Conservation (phyloP, 2,888 invertebrate species). For the Microlaimidae sp. region DNA sequence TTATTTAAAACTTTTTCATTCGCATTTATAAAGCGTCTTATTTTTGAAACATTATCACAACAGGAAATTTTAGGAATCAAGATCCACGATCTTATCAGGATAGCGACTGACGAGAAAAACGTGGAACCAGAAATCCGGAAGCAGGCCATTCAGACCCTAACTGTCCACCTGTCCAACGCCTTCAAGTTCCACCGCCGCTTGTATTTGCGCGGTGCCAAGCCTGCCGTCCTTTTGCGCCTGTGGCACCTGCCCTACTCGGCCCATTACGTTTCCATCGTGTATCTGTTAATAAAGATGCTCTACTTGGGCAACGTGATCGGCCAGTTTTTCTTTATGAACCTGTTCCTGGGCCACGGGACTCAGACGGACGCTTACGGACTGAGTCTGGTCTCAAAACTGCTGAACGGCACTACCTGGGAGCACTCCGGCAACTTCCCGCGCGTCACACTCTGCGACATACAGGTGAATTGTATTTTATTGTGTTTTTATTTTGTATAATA, state of each 20-base stretch:
- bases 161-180: constrained; percentile 11
- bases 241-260: constrained; percentile 9
- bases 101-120: constrained; percentile 10
- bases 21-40: no score
- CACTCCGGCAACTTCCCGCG: constrained; percentile 7
- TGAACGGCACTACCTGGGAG: constrained; percentile 12
- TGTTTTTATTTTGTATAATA: constrained; percentile 12
- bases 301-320: constrained; percentile 8
- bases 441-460: constrained; percentile 13
- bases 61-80: no score
- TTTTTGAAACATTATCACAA: no score
- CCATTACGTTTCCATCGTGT: constrained; percentile 9
- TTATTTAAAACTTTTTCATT: no score
- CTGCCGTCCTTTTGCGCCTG: constrained; percentile 3
- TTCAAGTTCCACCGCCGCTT: constrained; percentile 12
- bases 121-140: constrained; percentile 12
- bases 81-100: neutral
- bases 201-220: constrained; percentile 2
- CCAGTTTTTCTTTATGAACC: constrained; percentile 12
- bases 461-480: neutral
- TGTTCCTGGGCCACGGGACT: constrained; percentile 1
- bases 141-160: constrained; percentile 5
- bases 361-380: constrained; percentile 6
- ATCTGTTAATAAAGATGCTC: constrained; percentile 10
- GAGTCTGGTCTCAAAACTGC: neutral